Base-by-base conservation (phyloP, 2,797 vertebrate species). In the Channa striata region DNA sequence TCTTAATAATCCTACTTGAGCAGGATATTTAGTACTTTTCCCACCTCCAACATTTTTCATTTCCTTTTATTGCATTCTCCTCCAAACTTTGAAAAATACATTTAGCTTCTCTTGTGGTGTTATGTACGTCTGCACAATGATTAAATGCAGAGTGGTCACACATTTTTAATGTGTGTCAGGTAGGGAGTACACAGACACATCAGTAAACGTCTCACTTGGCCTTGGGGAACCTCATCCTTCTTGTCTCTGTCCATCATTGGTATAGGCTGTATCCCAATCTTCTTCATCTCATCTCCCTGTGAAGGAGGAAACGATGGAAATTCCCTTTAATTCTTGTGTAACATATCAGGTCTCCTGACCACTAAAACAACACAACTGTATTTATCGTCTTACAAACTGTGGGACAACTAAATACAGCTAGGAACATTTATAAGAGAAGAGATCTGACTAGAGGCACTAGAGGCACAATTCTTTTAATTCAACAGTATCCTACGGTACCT, bases 211-310 rank as follows among this genome's bases (percentile, higher is more conserved):
- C 84, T 82, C 93, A 99, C 98, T 94, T 99, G 98, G 76, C 97
- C 97, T 90, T 99, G 97, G 20, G 98, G 98, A 81, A 99, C 95
- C 86, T 99, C 97, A 34, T 97, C 94, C 81, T 95, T 95, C 89
- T 99, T 99, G 86, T 99, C 98, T 93, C 98, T 92, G 93, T 99
- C 98, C 98, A 99, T 99, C 98, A 99, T 99, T 1, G 97, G 94
- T 48, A 99, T 99, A 1, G 98, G 98, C 30, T 98, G 97, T 72
- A 97, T 94, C 44, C 98, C 98, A 21, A 97, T 93, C 90, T 98
- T 99, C 92, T 99, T 99, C 97, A 99, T 97, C 86, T 99, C 98
- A 79, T 99, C 98, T 0, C 98, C 98, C 98, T 99, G 60, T n/a
- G 69, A 33, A 71, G 40, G 33, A 78, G 49, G 19, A 53, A 46